A percentile compares a stretch with the other conserved stretches of the same genome.
phyloP scores from a whole-genome alignment of 1,140 invertebrate genomes.

The Homalodisca vitripennis region DNA sequence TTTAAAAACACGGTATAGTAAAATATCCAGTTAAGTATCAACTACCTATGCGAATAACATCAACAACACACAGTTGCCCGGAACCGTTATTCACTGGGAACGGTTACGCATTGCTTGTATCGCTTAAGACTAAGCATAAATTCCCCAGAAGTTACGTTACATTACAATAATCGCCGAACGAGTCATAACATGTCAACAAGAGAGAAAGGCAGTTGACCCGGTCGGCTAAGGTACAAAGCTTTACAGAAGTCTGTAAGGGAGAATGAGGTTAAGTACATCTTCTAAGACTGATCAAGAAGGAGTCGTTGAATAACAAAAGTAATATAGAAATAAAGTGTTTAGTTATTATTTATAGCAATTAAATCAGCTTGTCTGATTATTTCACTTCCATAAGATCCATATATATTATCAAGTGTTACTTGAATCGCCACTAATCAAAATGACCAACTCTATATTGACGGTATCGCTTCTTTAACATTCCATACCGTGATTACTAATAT shows the following conservation, averaged over 20 bases:
- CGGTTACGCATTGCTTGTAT: not conserved
- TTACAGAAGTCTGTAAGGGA: not conserved
- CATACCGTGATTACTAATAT: no score
- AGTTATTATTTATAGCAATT: not conserved
- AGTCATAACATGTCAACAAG: not conserved
- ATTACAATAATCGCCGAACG: not conserved
- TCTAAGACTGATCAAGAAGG: not conserved
- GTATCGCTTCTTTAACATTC: no score
- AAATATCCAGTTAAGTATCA: not conserved
- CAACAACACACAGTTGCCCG: not conserved
- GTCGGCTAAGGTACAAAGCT: not conserved
- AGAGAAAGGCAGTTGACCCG: not conserved
- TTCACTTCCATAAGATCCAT: no score
- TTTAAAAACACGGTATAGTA: not conserved
- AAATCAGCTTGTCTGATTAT: not conserved
- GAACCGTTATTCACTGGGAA: not conserved
- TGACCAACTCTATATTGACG: no score
- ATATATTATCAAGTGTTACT: no score
- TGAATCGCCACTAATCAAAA: no score
- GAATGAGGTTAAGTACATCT: not conserved
- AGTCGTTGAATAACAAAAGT: not conserved
- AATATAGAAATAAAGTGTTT: not conserved
- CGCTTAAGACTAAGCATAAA: slow-evolving; percentile 18
- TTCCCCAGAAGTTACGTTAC: slow-evolving; percentile 7
- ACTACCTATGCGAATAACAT: not conserved